Evolutionary conservation across 2,113 vertebrate species (phyloP), one percentile per base, ranked within the genome.

Genomic region (Peromyscus leucopus): DNA sequence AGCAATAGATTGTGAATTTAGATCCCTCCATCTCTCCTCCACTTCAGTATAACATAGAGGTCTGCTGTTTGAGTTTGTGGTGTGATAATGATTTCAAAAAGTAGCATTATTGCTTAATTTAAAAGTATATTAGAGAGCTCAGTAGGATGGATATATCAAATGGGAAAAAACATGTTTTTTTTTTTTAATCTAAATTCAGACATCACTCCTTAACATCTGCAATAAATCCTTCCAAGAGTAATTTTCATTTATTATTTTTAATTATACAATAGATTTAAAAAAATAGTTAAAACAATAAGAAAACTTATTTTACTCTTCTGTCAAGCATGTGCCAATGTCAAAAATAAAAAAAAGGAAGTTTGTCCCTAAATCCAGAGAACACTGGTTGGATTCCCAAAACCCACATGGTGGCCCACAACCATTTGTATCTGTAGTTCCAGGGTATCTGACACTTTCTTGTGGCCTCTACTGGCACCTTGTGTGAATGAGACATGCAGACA

Each of bases 171-270:
- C 42, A 85, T 19, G 9, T 7, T 67, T 80, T 12, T 93, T 51
- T 93, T 51, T 48, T 42, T 42, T 42, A 42, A 67, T 83, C 28
- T 95, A 80, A 92, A 87, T 92, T 92, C 42, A 91, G 33, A 84
- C 16, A 76, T 89, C 94, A 9, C 26, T 93, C 93, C 36, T 75
- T 74, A 94, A 82, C 39, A 24, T 94, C 15, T 90, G 48, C 21
- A 91, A 85, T 33, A 91, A 94, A 84, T 16, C n/a, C 6, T 93
- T 31, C 11, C 33, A 84, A 69, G 46, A 90, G 26, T 63, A 84
- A 46, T 19, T 84, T 65, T 92, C 24, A 85, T 31, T 80, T 95
- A 83, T 82, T 92, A 80, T 22, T 86, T 96, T 90, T 75, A 89
- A 87, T 91, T 48, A 59, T 48, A 93, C 1, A 80, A 36, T 55